These are phyloP conservation scores for Threskiornis aethiopicus DNA, from an alignment of 2,797 vertebrate genomes.

Conservation along the genomic window DNA sequence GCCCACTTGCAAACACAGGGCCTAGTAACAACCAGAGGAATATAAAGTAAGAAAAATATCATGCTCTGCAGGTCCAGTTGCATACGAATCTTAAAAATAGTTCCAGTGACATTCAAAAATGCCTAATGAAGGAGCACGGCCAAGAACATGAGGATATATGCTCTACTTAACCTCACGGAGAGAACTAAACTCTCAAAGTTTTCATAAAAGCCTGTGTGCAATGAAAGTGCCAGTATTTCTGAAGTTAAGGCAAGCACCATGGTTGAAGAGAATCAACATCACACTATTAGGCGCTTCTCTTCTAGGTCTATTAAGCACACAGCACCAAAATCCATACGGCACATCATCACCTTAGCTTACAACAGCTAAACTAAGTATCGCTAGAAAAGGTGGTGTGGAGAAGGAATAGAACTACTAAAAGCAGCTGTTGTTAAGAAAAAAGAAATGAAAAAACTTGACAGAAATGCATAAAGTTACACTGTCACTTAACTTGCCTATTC, in stretches of 20 bases:
- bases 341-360: not conserved
- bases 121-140: not conserved
- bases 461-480: not conserved
- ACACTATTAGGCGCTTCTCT: not conserved
- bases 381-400: not conserved
- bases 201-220: not conserved
- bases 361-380: not conserved
- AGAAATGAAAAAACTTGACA: not conserved
- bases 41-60: not conserved
- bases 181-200: not conserved
- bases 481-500: not conserved
- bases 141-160: not conserved
- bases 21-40: not conserved
- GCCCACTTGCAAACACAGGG: not conserved
- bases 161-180: not conserved
- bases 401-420: not conserved
- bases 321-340: not conserved
- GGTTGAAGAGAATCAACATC: not conserved
- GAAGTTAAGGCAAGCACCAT: not conserved
- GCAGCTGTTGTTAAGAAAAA: not conserved
- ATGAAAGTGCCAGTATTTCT: not conserved
- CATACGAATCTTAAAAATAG: not conserved
- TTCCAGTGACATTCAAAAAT: not conserved
- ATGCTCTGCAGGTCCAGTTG: not conserved
- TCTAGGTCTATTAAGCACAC: not conserved